phyloP scores from a whole-genome alignment of 2,797 vertebrate genomes.

The Ispidina picta region DNA sequence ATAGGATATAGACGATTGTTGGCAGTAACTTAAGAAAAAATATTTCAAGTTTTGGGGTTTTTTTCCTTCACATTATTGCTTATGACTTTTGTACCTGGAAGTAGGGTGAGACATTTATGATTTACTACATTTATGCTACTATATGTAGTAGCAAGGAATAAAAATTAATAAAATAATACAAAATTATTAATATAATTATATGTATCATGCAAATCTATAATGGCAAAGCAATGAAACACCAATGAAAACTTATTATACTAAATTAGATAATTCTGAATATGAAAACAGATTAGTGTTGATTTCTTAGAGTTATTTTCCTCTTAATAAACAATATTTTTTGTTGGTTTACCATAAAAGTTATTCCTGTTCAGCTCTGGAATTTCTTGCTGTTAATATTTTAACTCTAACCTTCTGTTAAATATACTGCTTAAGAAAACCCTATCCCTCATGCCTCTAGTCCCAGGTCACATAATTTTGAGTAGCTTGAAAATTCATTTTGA shows the following conservation, averaged over 20 bases:
- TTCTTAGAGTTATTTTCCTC: not conserved
- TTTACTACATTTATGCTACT: too few relatives aligned
- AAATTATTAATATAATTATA: not conserved
- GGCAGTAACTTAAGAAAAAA: not conserved
- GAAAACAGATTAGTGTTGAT: not conserved
- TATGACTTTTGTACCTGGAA: not conserved
- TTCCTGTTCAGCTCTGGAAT: not conserved
- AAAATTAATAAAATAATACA: not conserved
- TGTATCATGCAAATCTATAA: not conserved
- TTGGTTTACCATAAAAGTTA: not conserved
- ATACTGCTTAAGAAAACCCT: not conserved
- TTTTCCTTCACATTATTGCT: not conserved
- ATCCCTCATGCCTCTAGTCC: not conserved
- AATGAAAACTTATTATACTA: not conserved
- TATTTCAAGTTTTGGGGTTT: not conserved
- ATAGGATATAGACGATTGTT: too few relatives aligned
- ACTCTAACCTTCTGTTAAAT: not conserved
- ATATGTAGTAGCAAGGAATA: not conserved
- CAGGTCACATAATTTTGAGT: not conserved
- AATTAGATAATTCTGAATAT: not conserved
- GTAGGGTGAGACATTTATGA: not conserved
- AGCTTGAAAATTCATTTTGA: conserved; percentile 9
- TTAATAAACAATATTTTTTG: not conserved
- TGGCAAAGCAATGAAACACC: not conserved
- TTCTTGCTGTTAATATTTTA: not conserved